phyloP scores from a whole-genome alignment of 2,888 invertebrate genomes.

The Andricus quercusramuli region DNA sequence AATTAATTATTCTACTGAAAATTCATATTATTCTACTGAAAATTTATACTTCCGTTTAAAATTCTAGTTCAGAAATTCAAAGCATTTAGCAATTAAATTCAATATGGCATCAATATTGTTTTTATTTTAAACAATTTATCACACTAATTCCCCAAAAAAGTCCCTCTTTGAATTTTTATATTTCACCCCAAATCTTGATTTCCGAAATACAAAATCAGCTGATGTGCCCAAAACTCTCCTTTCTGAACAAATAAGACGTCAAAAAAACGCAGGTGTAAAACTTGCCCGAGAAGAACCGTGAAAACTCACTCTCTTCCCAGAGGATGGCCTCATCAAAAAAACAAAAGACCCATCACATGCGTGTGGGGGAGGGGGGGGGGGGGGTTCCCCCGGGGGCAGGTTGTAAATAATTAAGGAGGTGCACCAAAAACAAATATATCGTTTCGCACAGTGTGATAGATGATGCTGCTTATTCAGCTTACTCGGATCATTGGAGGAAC shows the following conservation, averaged over 20 bases:
- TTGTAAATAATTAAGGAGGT: conserved; percentile 76
- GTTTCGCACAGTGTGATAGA: conserved; percentile 77
- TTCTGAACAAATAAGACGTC: neutral
- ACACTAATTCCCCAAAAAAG: no score
- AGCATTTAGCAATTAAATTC: no score
- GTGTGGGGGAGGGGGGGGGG: neutral
- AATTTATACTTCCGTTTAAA: no score
- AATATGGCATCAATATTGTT: no score
- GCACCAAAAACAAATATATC: conserved; percentile 77
- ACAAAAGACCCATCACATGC: neutral
- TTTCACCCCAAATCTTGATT: no score
- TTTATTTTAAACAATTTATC: no score
- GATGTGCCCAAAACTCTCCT: neutral
- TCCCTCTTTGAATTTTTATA: no score
- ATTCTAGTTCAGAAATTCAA: no score
- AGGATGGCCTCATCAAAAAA: neutral
- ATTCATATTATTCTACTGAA: no score
- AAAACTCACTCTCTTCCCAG: neutral
- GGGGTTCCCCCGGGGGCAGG: conserved; percentile 56
- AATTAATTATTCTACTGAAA: no score
- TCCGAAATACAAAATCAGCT: no score
- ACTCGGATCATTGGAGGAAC: conserved; percentile 58
- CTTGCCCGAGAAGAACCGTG: neutral
- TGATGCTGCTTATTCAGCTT: conserved; percentile 75
- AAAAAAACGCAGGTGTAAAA: conserved; percentile 2